Conservation (phyloP, 2,113 vertebrate species). For the Lepisosteus osseus region DNA sequence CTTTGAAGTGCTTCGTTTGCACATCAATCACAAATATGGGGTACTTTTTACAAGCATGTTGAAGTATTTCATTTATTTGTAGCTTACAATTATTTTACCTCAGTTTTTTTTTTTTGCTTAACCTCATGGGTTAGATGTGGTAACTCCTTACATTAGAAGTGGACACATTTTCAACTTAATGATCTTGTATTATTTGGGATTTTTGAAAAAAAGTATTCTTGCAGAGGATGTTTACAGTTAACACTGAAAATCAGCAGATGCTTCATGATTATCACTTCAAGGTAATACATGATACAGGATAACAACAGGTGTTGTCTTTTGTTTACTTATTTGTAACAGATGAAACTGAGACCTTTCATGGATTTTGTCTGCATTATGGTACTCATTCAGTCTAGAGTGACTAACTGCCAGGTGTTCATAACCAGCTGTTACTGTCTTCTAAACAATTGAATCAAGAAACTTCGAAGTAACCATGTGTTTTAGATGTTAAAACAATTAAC, state of each 20-base stretch:
- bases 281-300: slow-evolving; percentile 55
- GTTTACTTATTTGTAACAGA: slow-evolving; percentile 51
- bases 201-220: too few species aligned
- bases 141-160: too few species aligned
- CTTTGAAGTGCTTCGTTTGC: too few species aligned
- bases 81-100: too few species aligned
- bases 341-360: background rate
- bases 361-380: background rate
- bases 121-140: too few species aligned
- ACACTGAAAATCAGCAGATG: slow-evolving; percentile 3
- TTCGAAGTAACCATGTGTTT: background rate
- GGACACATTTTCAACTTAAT: too few species aligned
- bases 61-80: too few species aligned
- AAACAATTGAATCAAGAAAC: slow-evolving; percentile 28
- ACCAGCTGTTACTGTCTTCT: slow-evolving; percentile 55
- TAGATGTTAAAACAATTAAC: background rate
- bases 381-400: slow-evolving; percentile 23
- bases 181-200: too few species aligned
- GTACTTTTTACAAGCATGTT: too few species aligned
- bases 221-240: too few species aligned
- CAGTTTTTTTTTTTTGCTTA: too few species aligned
- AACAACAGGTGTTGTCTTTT: slow-evolving; percentile 50
- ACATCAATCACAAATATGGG: too few species aligned
- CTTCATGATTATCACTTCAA: slow-evolving; percentile 28
- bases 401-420: slow-evolving; percentile 60